Conservation (phyloP, 2,888 invertebrate genomes). For the Matsumyia berberina region DNA sequence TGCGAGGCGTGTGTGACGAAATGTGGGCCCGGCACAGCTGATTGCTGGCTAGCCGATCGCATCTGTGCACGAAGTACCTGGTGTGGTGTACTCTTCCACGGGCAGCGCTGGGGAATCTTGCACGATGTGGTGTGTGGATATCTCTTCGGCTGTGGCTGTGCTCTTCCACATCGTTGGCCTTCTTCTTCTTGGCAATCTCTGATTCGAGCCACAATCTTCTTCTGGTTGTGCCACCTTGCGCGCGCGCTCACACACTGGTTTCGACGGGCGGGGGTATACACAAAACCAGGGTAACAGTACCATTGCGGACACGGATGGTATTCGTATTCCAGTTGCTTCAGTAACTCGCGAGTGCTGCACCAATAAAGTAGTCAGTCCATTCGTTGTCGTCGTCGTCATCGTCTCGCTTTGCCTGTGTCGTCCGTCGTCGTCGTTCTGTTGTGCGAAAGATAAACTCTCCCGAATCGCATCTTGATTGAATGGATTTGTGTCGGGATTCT, state of each 20-base stretch:
- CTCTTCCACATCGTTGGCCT: constrained; percentile 28
- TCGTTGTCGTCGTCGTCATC: constrained; percentile 45
- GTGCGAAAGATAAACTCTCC: constrained; percentile 15
- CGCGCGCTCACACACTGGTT: constrained; percentile 24
- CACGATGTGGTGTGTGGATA: not conserved
- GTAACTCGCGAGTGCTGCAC: constrained; percentile 76
- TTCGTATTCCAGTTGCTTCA: constrained; percentile 71
- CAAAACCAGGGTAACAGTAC: constrained; percentile 73
- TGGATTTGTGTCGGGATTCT: constrained; percentile 19
- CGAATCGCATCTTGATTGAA: constrained; percentile 31
- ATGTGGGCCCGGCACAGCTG: constrained; percentile 52
- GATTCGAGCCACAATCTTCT: constrained; percentile 55
- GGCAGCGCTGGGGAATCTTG: constrained; percentile 1
- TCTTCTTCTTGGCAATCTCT: constrained; percentile 40
- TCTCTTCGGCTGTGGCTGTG: constrained; percentile 31
- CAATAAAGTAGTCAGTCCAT: constrained; percentile 65
- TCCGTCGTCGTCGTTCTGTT: constrained; percentile 15
- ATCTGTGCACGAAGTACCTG: constrained; percentile 9
- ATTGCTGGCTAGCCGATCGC: constrained; percentile 18
- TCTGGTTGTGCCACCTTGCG: constrained; percentile 64
- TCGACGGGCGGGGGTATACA: constrained; percentile 47
- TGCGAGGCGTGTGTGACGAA: too few relatives aligned
- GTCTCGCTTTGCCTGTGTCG: not conserved
- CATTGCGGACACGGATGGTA: constrained; percentile 73
- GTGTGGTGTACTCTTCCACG: not conserved